Evolutionary conservation across 2,888 invertebrate genomes (phyloP).

Genomic region (Himalopsyche anomala): DNA sequence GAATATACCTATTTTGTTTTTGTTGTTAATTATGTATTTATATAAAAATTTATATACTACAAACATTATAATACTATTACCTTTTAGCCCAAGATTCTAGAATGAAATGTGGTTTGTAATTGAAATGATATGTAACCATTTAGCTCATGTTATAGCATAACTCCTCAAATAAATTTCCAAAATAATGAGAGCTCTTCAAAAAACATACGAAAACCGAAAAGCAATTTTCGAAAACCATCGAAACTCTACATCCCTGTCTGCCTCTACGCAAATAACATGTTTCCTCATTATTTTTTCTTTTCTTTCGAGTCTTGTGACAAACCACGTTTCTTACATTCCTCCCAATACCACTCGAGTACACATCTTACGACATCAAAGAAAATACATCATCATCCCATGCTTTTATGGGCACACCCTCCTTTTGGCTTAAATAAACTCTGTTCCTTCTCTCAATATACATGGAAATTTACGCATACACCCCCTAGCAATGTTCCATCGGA

Average conservation of each 20-base stretch:
- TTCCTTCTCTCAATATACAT: slow-evolving; percentile 60
- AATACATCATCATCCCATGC: slow-evolving; percentile 59
- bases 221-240: slow-evolving; percentile 50
- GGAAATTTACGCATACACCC: slow-evolving; percentile 59
- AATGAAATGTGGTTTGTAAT: neutral
- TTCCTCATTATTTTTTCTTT: slow-evolving; percentile 62
- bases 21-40: no score
- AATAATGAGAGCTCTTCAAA: slow-evolving; percentile 47
- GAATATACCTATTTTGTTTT: no score
- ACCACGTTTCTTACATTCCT: slow-evolving; percentile 57
- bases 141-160: slow-evolving; percentile 36
- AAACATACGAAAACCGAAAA: slow-evolving; percentile 50
- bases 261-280: slow-evolving; percentile 60
- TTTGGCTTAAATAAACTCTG: slow-evolving; percentile 64
- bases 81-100: no score
- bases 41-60: no score
- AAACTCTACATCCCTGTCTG: slow-evolving; percentile 47
- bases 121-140: neutral
- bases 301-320: slow-evolving; percentile 56
- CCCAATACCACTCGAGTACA: slow-evolving; percentile 55
- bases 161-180: slow-evolving; percentile 46
- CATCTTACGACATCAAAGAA: slow-evolving; percentile 63
- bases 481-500: slow-evolving; percentile 54
- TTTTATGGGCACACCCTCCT: slow-evolving; percentile 53
- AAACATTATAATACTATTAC: no score